These are phyloP conservation scores for Leptinotarsa tumamoca DNA, from an alignment of 2,888 invertebrate species.

Conservation along the genomic window DNA sequence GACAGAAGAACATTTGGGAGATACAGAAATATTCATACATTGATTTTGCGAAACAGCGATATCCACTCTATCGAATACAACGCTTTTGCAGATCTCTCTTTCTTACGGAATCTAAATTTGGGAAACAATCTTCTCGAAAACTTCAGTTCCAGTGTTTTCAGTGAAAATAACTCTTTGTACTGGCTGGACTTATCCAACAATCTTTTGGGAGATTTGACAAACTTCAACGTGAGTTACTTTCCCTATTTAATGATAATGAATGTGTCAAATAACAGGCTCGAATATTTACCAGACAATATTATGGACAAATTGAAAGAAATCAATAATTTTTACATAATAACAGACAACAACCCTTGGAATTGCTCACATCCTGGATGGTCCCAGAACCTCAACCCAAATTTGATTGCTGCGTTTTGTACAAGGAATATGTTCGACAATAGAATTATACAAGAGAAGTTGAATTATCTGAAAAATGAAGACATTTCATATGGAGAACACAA, in stretches of 20 bases:
- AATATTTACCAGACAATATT: constrained; percentile 43
- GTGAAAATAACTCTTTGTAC: constrained; percentile 33
- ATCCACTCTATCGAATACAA: constrained; percentile 36
- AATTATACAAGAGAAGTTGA: constrained; percentile 13
- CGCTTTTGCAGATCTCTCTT: constrained; percentile 34
- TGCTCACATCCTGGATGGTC: constrained; percentile 44
- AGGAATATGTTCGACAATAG: constrained; percentile 30
- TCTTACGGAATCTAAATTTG: constrained; percentile 39
- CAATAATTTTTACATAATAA: constrained; percentile 46
- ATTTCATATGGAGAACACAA: not conserved
- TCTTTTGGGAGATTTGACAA: constrained; percentile 41
- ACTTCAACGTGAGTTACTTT: constrained; percentile 47
- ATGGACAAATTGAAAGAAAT: constrained; percentile 40
- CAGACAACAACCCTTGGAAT: constrained; percentile 52
- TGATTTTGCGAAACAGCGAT: constrained; percentile 39
- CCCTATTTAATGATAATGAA: constrained; percentile 45
- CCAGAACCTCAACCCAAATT: constrained; percentile 28
- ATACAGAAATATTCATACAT: constrained; percentile 41
- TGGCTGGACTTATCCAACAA: constrained; percentile 48
- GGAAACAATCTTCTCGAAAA: constrained; percentile 40
- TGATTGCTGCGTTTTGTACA: constrained; percentile 40
- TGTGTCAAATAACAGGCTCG: constrained; percentile 47
- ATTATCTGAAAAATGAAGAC: constrained; percentile 10
- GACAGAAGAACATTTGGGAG: constrained; percentile 35
- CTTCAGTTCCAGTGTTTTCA: constrained; percentile 37